phyloP scores from a whole-genome alignment of 2,113 vertebrate genomes.

The Deroptyus accipitrinus region DNA sequence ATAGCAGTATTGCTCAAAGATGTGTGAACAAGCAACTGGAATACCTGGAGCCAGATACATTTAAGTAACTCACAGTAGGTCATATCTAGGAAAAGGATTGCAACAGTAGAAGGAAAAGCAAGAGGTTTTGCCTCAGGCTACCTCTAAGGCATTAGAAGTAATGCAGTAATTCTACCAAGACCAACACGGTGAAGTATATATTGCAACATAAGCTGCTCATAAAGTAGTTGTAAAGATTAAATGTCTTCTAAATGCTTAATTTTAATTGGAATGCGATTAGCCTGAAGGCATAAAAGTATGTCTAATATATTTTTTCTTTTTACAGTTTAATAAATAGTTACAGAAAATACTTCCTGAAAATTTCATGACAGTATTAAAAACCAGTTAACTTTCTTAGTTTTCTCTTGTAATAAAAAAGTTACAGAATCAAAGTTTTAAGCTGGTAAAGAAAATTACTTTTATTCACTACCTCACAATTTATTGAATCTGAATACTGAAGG shows the following conservation, averaged over 20 bases:
- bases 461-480: not conserved
- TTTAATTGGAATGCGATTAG: constrained; percentile 55
- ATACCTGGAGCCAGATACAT: not conserved
- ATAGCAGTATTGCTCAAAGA: not conserved
- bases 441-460: not conserved
- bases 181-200: not conserved
- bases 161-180: not conserved
- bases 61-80: not conserved
- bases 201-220: constrained; percentile 37
- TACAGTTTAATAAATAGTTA: constrained; percentile 58
- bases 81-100: constrained; percentile 18
- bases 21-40: not conserved
- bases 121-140: constrained; percentile 26
- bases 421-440: not conserved
- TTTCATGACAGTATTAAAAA: not conserved
- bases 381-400: not conserved
- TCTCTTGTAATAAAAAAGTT: not conserved
- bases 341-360: constrained; percentile 28
- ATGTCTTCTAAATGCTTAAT: constrained; percentile 43
- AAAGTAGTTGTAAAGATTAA: constrained; percentile 61
- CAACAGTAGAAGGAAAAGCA: not conserved
- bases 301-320: constrained; percentile 33
- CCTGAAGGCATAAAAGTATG: constrained; percentile 53
- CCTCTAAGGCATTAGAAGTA: not conserved
- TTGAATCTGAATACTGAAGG: not conserved